Base-by-base conservation (phyloP, 2,797 vertebrate genomes). In the Muscicapa striata region DNA sequence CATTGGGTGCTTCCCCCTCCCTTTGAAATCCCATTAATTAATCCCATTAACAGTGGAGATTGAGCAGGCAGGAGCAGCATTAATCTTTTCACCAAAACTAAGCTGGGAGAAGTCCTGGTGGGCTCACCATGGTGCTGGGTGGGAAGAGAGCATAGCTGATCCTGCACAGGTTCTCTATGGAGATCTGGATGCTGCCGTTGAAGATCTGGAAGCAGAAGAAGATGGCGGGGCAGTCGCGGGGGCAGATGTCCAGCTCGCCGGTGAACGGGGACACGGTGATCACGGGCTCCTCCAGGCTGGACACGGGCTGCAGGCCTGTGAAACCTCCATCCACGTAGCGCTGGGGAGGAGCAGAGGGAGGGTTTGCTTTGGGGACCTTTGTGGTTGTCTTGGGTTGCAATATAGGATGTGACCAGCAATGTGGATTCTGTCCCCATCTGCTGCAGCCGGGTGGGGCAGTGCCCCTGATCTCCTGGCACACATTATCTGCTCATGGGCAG, bases 241-340 rank as follows among this genome's bases (percentile, higher is more conserved):
- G 99, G 52, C 99, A 99, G 96, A 99, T 99, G 95, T 99, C 99
- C 6, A 97, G 97, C 79, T 99, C 98, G 32, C 99, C 99, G 0
- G 98, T 98, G 97, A 99, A 99, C 0, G 99, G 98, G 62, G 98
- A 99, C 88, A 99, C 98, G 0, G 99, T 99, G 96, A 99, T 96
- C 29, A 98, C 98, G 3, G 96, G 96, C 70, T 96, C 96, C 1
- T 96, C 97, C 93, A 97, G 69, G 58, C 97, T 96, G 82, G 97
- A 87, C 6, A 97, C 89, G 3, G 99, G 99, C 95, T 98, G 98
- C 95, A 99, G 98, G 86, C 97, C 96, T 0, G 98, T 99, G 94
- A 99, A 98, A 11, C 98, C 99, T 5, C 99, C 99, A 0, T 99
- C 99, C 4, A 99, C 84, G 21, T 99, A 99, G 45, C 98, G 94